Evolutionary conservation across 2,888 invertebrate species (phyloP), one percentile per base, ranked within the genome.

Genomic region (Parnassius glacialis): DNA sequence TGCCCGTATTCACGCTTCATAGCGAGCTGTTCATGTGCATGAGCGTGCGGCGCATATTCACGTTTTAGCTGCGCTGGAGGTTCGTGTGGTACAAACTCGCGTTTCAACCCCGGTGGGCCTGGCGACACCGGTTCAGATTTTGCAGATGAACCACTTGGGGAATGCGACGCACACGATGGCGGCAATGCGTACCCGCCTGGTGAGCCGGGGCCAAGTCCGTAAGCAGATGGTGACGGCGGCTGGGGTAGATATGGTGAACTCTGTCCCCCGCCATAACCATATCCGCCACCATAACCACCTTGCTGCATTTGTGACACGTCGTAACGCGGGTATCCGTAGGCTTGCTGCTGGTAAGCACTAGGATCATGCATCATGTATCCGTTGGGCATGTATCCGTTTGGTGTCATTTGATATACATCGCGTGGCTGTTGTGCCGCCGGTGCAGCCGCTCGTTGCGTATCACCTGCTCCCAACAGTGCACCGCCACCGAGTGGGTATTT

Each of bases 301-400:
- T 94, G 94, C 76, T 95, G 95, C 95, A 97, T 96, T 85, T 97
- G 97, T 1, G 95, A 93, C 94, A 97, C 96, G 82, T 97, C 97
- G 89, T 97, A 97, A 69, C 97, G 94, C 12, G 96, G 95, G 85
- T 98, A 98, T 51, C 94, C 95, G 74, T 95, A 94, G 62, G 95
- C 94, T 79, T 97, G 97, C 78, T 96, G 96, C 73, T 95, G 95
- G 74, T 95, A 95, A 9, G 95, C 94, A 71, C 96, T 94, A 47
- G 95, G 95, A 78, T 96, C 96, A 76, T 95, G 95, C 95, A 97
- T 96, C 94, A 97, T 96, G 88, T 98, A 98, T 10, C 98, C 98
- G 83, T 98, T 98, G 62, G 98, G 97, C 97, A 98, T 98, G 90
- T 98, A 98, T 0, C 98, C 98, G 84, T 97, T 98, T 54, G 94